Evolutionary conservation across 2,797 vertebrate species (phyloP).

Genomic region (Hemibagrus guttatus): DNA sequence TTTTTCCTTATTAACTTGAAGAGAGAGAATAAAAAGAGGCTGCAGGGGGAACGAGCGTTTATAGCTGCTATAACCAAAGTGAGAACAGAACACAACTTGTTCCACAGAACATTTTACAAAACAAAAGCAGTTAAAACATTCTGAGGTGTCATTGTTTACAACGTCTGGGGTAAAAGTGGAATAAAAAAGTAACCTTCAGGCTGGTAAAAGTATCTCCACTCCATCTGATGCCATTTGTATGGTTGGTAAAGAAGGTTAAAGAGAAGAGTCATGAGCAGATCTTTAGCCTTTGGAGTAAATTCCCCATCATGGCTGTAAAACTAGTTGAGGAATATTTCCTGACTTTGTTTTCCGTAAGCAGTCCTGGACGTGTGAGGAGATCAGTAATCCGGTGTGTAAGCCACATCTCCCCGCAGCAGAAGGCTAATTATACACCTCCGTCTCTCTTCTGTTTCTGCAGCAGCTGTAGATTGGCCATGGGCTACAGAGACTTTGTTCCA

Average conservation of each 20-base stretch:
- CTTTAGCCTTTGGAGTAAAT: background rate
- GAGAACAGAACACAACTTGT: background rate
- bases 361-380: background rate
- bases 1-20: background rate
- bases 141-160: too few species aligned
- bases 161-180: background rate
- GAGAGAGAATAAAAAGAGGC: background rate
- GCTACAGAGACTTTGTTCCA: constrained; percentile 67
- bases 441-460: constrained; percentile 67
- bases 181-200: background rate
- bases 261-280: background rate
- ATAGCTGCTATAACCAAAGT: background rate
- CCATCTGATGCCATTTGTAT: background rate
- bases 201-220: background rate
- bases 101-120: background rate
- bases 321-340: background rate
- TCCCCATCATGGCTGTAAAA: background rate
- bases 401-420: constrained; percentile 69
- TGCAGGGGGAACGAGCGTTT: background rate
- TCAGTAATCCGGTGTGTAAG: constrained; percentile 30
- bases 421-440: constrained; percentile 79
- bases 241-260: background rate
- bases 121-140: background rate
- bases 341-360: background rate
- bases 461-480: constrained; percentile 53